Percentiles rank a stretch among this genome's conserved stretches.
These are phyloP conservation scores for Eriocheir sinensis DNA, from an alignment of 1,140 invertebrate species.

Conservation along the genomic window DNA sequence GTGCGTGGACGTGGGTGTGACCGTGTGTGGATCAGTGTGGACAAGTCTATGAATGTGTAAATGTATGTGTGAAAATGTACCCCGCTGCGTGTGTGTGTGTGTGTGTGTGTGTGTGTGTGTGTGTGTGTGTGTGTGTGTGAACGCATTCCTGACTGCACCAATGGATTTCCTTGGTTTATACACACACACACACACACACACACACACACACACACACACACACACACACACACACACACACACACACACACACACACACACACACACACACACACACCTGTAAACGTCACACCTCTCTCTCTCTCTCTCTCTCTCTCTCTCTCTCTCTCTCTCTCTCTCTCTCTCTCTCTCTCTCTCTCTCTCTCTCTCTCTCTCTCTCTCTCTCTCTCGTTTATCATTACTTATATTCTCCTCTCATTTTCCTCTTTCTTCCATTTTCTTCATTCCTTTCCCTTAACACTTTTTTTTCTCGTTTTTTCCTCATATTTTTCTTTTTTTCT, in stretches of 20 bases:
- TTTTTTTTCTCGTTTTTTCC: too few relatives aligned
- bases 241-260: too few relatives aligned
- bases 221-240: background rate
- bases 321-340: conserved; percentile 6
- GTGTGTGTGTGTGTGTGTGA: background rate
- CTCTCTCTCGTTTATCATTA: background rate
- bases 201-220: conserved; percentile 14
- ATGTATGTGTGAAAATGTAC: too few relatives aligned
- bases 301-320: conserved; percentile 17
- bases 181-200: background rate
- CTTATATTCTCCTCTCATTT: background rate
- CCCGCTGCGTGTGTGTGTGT: background rate
- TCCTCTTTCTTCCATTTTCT: background rate
- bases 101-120: background rate
- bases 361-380: background rate
- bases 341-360: background rate
- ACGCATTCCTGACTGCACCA: background rate
- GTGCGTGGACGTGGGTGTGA: conserved; percentile 19
- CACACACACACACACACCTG: too few relatives aligned
- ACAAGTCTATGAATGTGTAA: conserved; percentile 6
- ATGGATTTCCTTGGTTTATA: background rate
- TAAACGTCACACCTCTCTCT: background rate
- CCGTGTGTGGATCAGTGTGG: background rate
- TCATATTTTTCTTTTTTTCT: too few relatives aligned
- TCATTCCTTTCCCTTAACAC: background rate